A percentile compares a stretch with the other conserved stretches of the same genome.
Evolutionary conservation across 2,113 vertebrate genomes (phyloP).

Genomic region (Haemorhous mexicanus): DNA sequence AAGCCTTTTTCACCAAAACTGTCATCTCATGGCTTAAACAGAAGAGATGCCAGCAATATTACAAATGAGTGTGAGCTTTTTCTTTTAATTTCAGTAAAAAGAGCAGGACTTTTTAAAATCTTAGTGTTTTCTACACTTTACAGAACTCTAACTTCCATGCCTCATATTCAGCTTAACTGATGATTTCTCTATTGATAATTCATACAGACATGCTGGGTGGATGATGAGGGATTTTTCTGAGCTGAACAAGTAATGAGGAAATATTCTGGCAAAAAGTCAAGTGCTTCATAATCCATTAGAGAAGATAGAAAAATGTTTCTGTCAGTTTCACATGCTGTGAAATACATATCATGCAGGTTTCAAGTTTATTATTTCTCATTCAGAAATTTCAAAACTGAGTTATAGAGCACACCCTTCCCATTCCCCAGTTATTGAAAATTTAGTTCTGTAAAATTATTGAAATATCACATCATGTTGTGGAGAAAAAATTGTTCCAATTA

Average conservation of each 20-base stretch:
- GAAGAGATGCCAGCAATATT: background rate
- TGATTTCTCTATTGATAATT: background rate
- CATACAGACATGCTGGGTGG: background rate
- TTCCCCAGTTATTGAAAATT: background rate
- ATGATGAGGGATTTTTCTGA: background rate
- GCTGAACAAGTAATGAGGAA: background rate
- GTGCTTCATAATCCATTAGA: slow-evolving; percentile 2
- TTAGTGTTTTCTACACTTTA: background rate
- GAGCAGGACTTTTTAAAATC: background rate
- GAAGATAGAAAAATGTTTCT: background rate
- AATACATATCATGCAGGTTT: background rate
- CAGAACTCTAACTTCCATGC: background rate
- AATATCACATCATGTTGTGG: background rate
- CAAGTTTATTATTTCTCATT: slow-evolving; percentile 6
- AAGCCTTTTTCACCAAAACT: background rate
- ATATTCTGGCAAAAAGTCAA: slow-evolving; percentile 15
- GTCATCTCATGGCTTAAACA: background rate
- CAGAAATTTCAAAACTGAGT: background rate
- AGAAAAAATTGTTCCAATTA: background rate
- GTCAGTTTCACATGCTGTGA: background rate
- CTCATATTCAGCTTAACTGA: background rate
- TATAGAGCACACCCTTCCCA: background rate
- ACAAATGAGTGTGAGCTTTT: background rate
- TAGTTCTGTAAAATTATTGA: background rate
- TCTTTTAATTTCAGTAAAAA: background rate